phyloP scores from a whole-genome alignment of 2,888 invertebrate species.

The Syritta pipiens region DNA sequence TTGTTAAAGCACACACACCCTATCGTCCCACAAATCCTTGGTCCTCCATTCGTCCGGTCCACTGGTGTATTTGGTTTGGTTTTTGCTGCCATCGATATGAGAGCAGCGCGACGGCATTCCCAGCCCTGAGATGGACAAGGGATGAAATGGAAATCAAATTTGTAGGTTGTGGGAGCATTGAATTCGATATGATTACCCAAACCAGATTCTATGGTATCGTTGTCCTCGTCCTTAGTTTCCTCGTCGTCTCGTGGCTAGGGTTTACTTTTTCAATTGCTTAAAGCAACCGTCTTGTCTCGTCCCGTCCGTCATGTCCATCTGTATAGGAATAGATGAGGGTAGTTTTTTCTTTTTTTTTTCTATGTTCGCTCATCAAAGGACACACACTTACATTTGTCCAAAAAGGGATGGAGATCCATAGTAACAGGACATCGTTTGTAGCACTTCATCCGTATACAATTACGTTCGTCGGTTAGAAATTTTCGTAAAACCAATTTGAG shows the following conservation, averaged over 20 bases:
- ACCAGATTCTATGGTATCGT: slow-evolving; percentile 46
- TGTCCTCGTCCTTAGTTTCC: no score
- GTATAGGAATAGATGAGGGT: not conserved
- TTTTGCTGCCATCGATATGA: slow-evolving; percentile 26
- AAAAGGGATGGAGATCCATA: slow-evolving; percentile 25
- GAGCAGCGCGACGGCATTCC: slow-evolving; percentile 23
- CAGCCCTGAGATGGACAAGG: not conserved
- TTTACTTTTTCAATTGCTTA: slow-evolving; percentile 49
- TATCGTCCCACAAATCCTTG: not conserved
- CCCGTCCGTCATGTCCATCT: slow-evolving; percentile 19
- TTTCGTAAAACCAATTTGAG: slow-evolving; percentile 45
- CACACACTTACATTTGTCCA: slow-evolving; percentile 21
- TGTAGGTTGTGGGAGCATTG: slow-evolving; percentile 51
- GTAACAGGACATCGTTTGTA: slow-evolving; percentile 43
- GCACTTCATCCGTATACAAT: slow-evolving; percentile 64
- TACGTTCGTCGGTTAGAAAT: slow-evolving; percentile 40
- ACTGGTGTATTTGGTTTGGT: slow-evolving; percentile 3
- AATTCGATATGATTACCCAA: slow-evolving; percentile 66
- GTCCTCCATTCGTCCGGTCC: slow-evolving; percentile 8
- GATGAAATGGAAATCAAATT: slow-evolving; percentile 63
- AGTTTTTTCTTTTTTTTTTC: not conserved
- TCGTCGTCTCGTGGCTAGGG: slow-evolving; percentile 8
- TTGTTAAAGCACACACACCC: slow-evolving; percentile 31
- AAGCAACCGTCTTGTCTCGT: no score
- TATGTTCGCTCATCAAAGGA: slow-evolving; percentile 2